Evolutionary conservation across 2,888 invertebrate species (phyloP).

Genomic region (Drosophila emarginata): DNA sequence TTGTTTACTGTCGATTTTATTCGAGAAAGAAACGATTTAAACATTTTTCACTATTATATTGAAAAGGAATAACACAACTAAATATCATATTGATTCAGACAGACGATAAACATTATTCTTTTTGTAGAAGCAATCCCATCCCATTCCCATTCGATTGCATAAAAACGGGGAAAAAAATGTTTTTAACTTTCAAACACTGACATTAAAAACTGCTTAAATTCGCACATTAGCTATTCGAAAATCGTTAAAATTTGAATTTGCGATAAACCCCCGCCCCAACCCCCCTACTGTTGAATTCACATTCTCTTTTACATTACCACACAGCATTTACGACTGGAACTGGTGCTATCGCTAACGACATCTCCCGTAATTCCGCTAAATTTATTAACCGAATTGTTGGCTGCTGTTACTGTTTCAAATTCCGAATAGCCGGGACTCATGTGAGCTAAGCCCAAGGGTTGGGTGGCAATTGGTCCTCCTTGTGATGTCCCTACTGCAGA

Average conservation of each 20-base stretch:
- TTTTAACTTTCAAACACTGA: no score
- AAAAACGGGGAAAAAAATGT: no score
- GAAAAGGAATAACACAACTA: not conserved
- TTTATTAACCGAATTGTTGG: slow-evolving; percentile 79
- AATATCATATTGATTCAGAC: not conserved
- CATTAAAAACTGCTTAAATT: no score
- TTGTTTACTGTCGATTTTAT: not conserved
- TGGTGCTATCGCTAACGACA: slow-evolving; percentile 88
- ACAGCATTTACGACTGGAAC: slow-evolving; percentile 88
- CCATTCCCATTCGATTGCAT: no score
- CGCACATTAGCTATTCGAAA: not conserved
- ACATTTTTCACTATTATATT: not conserved
- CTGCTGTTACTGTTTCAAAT: slow-evolving; percentile 59
- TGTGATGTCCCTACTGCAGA: not conserved
- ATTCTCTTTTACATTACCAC: slow-evolving; percentile 85
- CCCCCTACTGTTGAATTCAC: not conserved
- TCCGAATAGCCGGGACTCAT: slow-evolving; percentile 82
- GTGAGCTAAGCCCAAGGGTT: slow-evolving; percentile 76
- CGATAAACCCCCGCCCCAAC: not conserved
- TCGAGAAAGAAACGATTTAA: not conserved
- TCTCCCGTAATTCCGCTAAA: slow-evolving; percentile 91
- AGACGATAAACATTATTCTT: no score
- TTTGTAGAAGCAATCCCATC: no score
- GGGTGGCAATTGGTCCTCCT: slow-evolving; percentile 61
- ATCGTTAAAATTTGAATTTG: not conserved